Conservation (phyloP, 2,888 invertebrate genomes). For the Melipona beecheii region DNA sequence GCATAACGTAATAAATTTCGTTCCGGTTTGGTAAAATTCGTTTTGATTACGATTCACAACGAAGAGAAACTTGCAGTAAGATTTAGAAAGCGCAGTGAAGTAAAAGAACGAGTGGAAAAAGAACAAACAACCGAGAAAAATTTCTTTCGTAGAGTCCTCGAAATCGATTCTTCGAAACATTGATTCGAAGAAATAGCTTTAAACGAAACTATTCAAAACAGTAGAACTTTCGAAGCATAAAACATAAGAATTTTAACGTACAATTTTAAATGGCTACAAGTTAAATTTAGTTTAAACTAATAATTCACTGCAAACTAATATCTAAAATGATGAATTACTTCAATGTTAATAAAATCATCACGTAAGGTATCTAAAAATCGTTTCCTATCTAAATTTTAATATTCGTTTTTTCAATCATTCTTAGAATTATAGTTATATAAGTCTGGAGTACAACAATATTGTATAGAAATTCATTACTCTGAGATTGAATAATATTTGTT, state of each 20-base stretch:
- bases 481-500: too few relatives aligned
- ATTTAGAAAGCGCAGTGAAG: slow-evolving; percentile 11
- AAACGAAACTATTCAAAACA: neutral
- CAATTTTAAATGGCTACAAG: neutral
- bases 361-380: too few relatives aligned
- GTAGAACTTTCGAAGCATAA: neutral
- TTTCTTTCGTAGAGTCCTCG: slow-evolving; percentile 1
- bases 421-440: too few relatives aligned
- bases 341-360: too few relatives aligned
- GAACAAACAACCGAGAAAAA: slow-evolving; percentile 7
- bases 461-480: too few relatives aligned
- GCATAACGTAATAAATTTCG: neutral
- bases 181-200: neutral
- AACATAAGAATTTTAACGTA: neutral
- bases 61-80: slow-evolving; percentile 13
- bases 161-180: slow-evolving; percentile 24
- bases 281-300: neutral
- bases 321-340: too few relatives aligned
- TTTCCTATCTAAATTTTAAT: too few relatives aligned
- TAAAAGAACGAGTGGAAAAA: neutral
- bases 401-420: too few relatives aligned
- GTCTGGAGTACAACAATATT: too few relatives aligned
- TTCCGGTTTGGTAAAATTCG: slow-evolving; percentile 13
- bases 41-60: slow-evolving; percentile 30
- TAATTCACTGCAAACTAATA: too few relatives aligned